Base-by-base conservation (phyloP, 2,113 vertebrate genomes). In the Tachysurus vachellii region DNA sequence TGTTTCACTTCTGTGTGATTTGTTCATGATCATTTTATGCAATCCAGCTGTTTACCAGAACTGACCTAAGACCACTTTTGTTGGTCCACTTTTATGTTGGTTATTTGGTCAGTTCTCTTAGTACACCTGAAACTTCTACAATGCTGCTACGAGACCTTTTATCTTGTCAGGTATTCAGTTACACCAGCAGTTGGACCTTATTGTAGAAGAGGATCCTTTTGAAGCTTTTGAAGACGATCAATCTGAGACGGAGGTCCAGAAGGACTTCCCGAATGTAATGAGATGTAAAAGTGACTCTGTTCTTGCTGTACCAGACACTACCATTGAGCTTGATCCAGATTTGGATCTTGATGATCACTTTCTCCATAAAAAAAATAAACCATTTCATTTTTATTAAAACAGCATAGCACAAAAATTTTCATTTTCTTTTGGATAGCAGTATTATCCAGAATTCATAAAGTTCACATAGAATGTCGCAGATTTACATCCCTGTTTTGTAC, bases 261-360 rank as follows among this genome's bases (percentile, higher is more conserved):
- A 96, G 89, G 96, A 97, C 85, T 97, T 95, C 88, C 93, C 96
- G 0, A 93, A 95, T 4, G 95, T 96, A 81, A 61, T 6, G 54
- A 94, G 98, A n/a, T 96, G 98, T 91, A 97, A 99, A 94, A 99
- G 98, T 0, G 98, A 99, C 91, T 99, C 98, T 0, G 95, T 96
- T 80, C 94, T 99, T 88, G 97, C 98, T 50, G 95, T 97, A 96
- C 94, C 97, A 0, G 98, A 99, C 11, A 92, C 97, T 2, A 94
- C 96, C 3, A 90, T 95, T 9, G 42, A 93, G 76, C 81, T 95
- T 88, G 95, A 96, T 87, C 80, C 92, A 57, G 95, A 95, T 0
- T 54, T 98, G 26, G 95, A 97, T 54, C 84, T 93, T 0, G 95
- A 97, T 87, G 92, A 94, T 80, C 94, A 95, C 26, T 97, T 97